Evolutionary conservation across 1,140 invertebrate genomes (phyloP).

Genomic region (Lordiphosa clarofinis): DNA sequence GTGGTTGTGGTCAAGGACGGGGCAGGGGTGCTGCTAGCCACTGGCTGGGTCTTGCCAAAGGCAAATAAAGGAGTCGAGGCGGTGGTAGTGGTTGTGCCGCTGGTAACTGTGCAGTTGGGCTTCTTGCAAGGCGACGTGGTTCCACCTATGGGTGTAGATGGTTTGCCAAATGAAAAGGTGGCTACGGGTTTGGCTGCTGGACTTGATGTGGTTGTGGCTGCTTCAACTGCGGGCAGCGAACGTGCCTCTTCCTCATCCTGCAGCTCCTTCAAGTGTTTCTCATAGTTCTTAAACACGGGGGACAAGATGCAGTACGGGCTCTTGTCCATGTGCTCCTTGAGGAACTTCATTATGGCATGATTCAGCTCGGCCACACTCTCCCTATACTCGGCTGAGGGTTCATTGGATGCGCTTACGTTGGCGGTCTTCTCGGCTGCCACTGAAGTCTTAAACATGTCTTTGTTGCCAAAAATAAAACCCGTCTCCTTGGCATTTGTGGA

Average conservation of each 20-base stretch:
- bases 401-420: too few relatives aligned
- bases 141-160: constrained; percentile 17
- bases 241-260: constrained; percentile 67
- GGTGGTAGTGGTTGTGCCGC: constrained; percentile 43
- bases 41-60: constrained; percentile 18
- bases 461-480: constrained; percentile 39
- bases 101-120: constrained; percentile 44
- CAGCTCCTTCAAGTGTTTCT: constrained; percentile 86
- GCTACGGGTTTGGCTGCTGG: constrained; percentile 1
- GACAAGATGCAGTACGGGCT: constrained; percentile 92
- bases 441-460: background rate
- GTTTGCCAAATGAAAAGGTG: constrained; percentile 42
- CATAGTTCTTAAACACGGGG: constrained; percentile 94
- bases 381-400: constrained; percentile 81
- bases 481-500: constrained; percentile 12
- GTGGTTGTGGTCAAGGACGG: constrained; percentile 26
- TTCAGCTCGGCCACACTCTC: constrained; percentile 90
- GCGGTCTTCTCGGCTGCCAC: too few relatives aligned
- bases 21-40: constrained; percentile 4
- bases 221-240: constrained; percentile 28
- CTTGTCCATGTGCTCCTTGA: constrained; percentile 90
- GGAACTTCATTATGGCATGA: constrained; percentile 91
- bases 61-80: constrained; percentile 25
- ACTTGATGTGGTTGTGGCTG: background rate
- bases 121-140: constrained; percentile 28